phyloP scores from a whole-genome alignment of 2,797 vertebrate species.

The Coendou prehensilis region DNA sequence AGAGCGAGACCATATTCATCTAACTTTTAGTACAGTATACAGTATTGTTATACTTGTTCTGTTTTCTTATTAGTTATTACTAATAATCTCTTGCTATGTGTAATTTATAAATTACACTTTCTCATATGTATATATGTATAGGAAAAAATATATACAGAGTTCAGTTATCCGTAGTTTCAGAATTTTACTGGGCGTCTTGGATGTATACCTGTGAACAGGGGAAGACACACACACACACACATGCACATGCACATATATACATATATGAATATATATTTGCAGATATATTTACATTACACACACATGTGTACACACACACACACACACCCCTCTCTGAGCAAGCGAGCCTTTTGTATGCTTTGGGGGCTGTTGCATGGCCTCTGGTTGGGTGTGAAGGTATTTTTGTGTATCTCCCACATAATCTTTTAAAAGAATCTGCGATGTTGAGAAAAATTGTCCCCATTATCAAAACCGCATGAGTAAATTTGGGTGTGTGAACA shows the following conservation, averaged over 20 bases:
- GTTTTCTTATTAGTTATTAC: background rate
- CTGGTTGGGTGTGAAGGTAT: conserved; percentile 45
- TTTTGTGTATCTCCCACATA: conserved; percentile 55
- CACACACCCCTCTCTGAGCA: background rate
- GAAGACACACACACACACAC: background rate
- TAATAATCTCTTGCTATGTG: background rate
- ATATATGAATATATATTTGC: background rate
- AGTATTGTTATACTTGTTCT: background rate
- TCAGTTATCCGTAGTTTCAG: background rate
- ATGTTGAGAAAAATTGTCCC: conserved; percentile 45
- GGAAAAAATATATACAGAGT: background rate
- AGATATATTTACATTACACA: background rate
- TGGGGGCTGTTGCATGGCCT: background rate
- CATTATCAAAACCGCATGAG: conserved; percentile 67
- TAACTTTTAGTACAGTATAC: background rate
- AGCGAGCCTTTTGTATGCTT: background rate
- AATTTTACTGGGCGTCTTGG: background rate
- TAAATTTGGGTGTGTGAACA: conserved; percentile 58
- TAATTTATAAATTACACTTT: background rate
- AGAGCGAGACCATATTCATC: background rate
- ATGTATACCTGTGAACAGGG: background rate
- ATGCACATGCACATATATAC: no score
- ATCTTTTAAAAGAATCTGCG: conserved; percentile 53
- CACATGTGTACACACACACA: background rate
- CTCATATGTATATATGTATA: background rate